These are phyloP conservation scores for Dolichopus griseipennis DNA, from an alignment of 2,888 invertebrate genomes.

Conservation along the genomic window DNA sequence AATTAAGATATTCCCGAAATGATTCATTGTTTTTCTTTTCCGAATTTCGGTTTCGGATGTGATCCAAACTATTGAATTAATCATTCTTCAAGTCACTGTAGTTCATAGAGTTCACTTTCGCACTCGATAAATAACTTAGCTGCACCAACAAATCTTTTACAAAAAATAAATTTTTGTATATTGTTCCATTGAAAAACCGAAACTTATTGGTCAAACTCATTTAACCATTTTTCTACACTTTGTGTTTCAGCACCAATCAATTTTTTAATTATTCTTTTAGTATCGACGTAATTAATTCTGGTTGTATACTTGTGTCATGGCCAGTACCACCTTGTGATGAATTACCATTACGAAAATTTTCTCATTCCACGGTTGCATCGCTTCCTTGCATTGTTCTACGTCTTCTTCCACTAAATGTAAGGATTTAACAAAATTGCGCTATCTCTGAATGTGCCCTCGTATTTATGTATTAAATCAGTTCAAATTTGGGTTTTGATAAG, in stretches of 20 bases:
- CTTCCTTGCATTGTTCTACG: background rate
- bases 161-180: too few relatives aligned
- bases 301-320: background rate
- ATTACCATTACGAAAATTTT: too few relatives aligned
- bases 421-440: too few relatives aligned
- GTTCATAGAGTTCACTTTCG: background rate
- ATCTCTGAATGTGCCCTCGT: too few relatives aligned
- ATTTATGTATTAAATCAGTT: too few relatives aligned
- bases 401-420: background rate
- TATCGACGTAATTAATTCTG: background rate
- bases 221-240: background rate
- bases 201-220: background rate
- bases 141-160: too few relatives aligned
- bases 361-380: background rate
- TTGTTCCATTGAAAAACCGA: too few relatives aligned
- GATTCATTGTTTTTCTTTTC: conserved; percentile 10
- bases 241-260: background rate
- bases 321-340: background rate
- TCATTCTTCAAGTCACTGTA: background rate
- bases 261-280: background rate
- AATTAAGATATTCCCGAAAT: conserved; percentile 10
- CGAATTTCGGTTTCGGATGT: background rate
- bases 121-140: too few relatives aligned
- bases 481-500: too few relatives aligned
- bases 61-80: background rate